Evolutionary conservation across 2,797 vertebrate species (phyloP).

Genomic region (Huso huso): DNA sequence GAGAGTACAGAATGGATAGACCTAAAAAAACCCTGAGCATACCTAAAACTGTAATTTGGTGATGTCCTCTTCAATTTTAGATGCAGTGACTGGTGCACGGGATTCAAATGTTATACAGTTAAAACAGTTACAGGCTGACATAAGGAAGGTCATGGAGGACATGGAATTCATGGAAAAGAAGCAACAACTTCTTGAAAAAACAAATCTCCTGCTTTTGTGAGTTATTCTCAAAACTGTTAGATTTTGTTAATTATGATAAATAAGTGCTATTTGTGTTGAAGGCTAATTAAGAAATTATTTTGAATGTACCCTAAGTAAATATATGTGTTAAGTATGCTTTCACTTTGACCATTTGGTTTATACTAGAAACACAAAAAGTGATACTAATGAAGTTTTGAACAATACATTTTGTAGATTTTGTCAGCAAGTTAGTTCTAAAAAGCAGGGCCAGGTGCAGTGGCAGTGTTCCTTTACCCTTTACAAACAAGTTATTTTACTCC

Average conservation of each 20-base stretch:
- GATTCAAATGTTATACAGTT: conserved; percentile 42
- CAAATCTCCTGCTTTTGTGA: conserved; percentile 42
- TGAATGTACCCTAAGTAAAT: neutral
- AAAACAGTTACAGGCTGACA: conserved; percentile 39
- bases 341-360: neutral
- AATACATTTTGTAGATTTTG: no score
- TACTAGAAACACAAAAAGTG: no score
- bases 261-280: neutral
- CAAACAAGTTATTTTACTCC: no score
- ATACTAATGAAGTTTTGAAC: no score
- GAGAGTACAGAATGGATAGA: no score
- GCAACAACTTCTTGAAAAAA: conserved; percentile 31
- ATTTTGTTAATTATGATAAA: neutral
- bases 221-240: conserved; percentile 5
- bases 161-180: conserved; percentile 30
- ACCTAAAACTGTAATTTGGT: no score
- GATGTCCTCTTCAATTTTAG: conserved; percentile 31
- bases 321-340: neutral
- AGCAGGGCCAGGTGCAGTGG: no score
- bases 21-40: no score
- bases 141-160: conserved; percentile 27
- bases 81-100: conserved; percentile 53
- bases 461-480: no score
- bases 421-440: no score
- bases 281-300: neutral